These are phyloP conservation scores for Seladonia tumulorum DNA, from an alignment of 2,888 invertebrate genomes.

Conservation along the genomic window DNA sequence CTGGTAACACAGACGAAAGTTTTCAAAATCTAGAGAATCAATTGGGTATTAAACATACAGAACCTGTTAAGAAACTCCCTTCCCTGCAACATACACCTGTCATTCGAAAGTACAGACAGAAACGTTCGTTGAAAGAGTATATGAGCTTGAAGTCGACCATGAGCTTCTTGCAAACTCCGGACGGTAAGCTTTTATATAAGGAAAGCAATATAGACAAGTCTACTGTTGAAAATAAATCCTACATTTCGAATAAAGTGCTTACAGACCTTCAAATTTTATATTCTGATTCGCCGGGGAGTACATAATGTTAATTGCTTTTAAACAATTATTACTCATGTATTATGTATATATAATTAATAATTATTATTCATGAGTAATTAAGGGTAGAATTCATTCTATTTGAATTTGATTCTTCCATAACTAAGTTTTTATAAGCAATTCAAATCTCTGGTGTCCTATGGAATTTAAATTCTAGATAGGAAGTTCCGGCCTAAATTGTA, in stretches of 20 bases:
- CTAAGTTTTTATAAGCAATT: background rate
- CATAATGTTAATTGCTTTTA: background rate
- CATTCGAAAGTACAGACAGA: conserved; percentile 3
- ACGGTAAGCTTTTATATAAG: conserved; percentile 51
- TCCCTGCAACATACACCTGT: conserved; percentile 10
- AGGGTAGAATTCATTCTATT: too few species aligned
- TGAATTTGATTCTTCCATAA: too few species aligned
- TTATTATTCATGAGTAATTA: too few species aligned
- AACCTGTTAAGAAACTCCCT: background rate
- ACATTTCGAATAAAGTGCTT: conserved; percentile 66
- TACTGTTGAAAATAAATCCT: conserved; percentile 2
- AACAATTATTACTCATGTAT: background rate
- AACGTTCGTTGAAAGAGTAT: conserved; percentile 66
- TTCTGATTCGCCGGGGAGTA: conserved; percentile 53
- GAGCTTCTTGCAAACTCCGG: conserved; percentile 70
- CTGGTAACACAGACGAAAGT: background rate
- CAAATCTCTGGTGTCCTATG: background rate
- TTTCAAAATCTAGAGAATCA: conserved; percentile 33
- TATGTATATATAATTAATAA: too few species aligned
- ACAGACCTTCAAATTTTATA: conserved; percentile 67
- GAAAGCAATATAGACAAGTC: conserved; percentile 11
- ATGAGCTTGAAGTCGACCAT: conserved; percentile 71
- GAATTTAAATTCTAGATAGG: background rate
- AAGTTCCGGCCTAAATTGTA: background rate
- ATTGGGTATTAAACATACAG: background rate